Evolutionary conservation across 2,113 vertebrate species (phyloP).

Genomic region (Cervus canadensis): DNA sequence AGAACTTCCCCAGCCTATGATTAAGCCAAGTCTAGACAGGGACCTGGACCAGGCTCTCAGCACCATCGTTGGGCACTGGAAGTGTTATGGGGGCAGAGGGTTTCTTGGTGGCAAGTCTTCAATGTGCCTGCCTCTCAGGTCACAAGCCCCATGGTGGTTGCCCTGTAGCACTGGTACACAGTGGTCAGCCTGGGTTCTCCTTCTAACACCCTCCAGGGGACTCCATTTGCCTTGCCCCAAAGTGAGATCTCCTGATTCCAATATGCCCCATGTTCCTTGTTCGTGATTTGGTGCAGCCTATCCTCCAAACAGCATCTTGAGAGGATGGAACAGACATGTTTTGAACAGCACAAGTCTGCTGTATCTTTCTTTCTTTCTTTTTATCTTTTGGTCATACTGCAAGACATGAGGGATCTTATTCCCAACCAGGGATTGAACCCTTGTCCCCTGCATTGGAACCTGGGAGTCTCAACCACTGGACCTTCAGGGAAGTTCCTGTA

Average conservation of each 20-base stretch:
- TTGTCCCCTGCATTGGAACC: not conserved
- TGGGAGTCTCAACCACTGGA: not conserved
- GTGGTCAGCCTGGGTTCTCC: not conserved
- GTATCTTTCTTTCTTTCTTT: not conserved
- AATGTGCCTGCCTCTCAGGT: rapidly evolving
- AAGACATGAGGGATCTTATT: not conserved
- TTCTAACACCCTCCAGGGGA: not conserved
- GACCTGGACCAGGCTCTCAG: not conserved
- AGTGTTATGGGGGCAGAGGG: not conserved
- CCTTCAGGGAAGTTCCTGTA: not conserved
- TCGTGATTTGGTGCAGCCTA: not conserved
- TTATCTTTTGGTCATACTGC: not conserved
- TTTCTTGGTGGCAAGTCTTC: not conserved
- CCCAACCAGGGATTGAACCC: not conserved
- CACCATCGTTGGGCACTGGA: not conserved
- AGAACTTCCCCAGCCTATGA: not conserved
- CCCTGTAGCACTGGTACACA: not conserved
- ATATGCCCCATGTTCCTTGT: not conserved
- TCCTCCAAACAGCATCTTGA: not conserved
- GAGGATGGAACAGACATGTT: not conserved
- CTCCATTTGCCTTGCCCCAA: not conserved
- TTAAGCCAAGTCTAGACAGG: not conserved
- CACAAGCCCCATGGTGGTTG: not conserved
- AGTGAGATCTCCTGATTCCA: not conserved
- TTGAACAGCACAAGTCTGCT: not conserved